Evolutionary conservation across 2,888 invertebrate genomes (phyloP), one percentile per base, ranked within the genome.

Genomic region (Kryphioiulus occultus): DNA sequence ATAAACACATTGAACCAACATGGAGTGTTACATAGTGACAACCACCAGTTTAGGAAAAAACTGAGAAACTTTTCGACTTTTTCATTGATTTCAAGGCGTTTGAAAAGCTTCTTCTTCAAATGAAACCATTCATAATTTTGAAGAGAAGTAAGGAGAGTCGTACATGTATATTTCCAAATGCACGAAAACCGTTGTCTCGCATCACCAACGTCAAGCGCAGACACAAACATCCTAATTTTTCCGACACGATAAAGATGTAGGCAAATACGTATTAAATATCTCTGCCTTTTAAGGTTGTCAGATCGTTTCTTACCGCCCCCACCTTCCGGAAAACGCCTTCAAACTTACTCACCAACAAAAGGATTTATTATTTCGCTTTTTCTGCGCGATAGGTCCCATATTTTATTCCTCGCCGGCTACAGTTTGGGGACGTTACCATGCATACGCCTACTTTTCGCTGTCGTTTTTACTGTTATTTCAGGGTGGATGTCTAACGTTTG

Each of bases 331-430:
- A 78, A 78, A 78, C 30, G 78, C 78, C 78, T 78, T 78, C 78
- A 78, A 78, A 78, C 78, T 78, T 78, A 30, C 26, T 19, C 78
- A 30, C 30, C 78, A 30, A 78, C 78, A 78, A 78, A 78, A 30
- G 78, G 78, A 78, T 78, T 78, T 78, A 78, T 78, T 78, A 78
- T 78, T 78, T 78, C 78, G 26, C 78, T 78, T 78, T 53, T 78
- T 78, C 78, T 17, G 30, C 30, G 30, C 26, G 78, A 78, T 78
- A 78, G 78, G 78, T 78, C 78, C 78, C 15, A 78, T 78, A 30
- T 78, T 78, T 26, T 78, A 78, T 78, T 30, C 78, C 78, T 26
- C 78, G 26, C 12, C 10, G 30, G 78, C 15, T 30, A 30, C 5
- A 78, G 26, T 78, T 78, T 17, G 68, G 68, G 68, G 68, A n/a